Base-by-base conservation (phyloP, 2,888 invertebrate genomes). In the Dyspetes luteomarginatus region DNA sequence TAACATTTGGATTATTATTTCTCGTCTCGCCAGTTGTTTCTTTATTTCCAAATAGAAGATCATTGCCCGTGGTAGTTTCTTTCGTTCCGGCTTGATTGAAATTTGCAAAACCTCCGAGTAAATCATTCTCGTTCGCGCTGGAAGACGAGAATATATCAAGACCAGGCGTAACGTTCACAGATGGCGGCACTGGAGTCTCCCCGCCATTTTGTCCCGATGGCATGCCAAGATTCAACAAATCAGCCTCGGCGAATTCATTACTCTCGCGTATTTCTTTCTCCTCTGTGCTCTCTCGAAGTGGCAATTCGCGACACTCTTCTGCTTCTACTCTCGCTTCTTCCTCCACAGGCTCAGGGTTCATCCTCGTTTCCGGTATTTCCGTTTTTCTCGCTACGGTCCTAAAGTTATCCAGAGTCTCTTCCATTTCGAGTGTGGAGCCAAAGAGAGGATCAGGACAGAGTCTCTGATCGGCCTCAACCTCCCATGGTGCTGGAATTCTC, bases 401-500 rank as follows among this genome's bases (percentile, higher is more conserved):
- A 90, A 97, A 97, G 89, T 96, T 97, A 87, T 97, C 97, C 26
- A 96, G 93, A 87, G 96, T 95, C 91, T 97, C 97, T 81, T 97
- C 97, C 92, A 95, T 95, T 90, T 97, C 97, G 72, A 97, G 91
- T 72, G 95, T 95, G 0, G 96, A 95, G 3, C 95, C 95, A 91
- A 97, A 97, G 0, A 97, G 92, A 0, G 95, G 93, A 81, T 94
- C 93, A 0, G 94, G 93, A 74, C 90, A 89, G 1, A 94, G 92
- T 81, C 93, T 93, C 0, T 92, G 92, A 0, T 94, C 94, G 84
- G 94, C 94, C 87, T 95, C 95, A 7, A 95, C 94, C 69, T 95
- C 93, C 97, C 97, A 97, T 0, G 96, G 95, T 0, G 96, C 95
- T 19, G 95, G 94, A 83, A 95, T 94, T 56, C 94, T 91, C 0